Evolutionary conservation across 1,140 invertebrate genomes (phyloP).

Genomic region (Drosophila burlai): DNA sequence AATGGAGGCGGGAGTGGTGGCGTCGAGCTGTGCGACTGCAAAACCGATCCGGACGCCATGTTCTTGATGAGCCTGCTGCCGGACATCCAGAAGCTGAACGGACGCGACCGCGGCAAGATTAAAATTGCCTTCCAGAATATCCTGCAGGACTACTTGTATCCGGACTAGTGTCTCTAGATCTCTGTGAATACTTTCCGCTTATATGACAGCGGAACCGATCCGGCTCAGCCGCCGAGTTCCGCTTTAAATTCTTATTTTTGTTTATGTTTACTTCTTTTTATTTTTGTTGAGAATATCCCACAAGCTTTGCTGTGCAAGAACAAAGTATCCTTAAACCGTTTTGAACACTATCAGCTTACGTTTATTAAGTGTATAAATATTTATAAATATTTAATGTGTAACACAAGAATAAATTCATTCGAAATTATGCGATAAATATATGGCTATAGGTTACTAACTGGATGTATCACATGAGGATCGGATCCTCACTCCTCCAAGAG

Average conservation of each 20-base stretch:
- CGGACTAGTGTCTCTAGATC: conserved; percentile 61
- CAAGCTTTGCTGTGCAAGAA: conserved; percentile 63
- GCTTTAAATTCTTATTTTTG: conserved; percentile 7
- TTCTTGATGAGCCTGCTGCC: conserved; percentile 83
- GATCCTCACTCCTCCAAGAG: conserved; percentile 66
- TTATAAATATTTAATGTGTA: conserved; percentile 75
- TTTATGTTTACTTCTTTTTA: conserved; percentile 1
- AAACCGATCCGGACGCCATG: conserved; percentile 84
- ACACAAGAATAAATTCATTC: conserved; percentile 73
- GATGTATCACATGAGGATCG: conserved; percentile 41
- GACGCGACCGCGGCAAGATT: conserved; percentile 82
- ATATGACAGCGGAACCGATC: conserved; percentile 32
- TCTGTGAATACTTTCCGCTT: conserved; percentile 68
- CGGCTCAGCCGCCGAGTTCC: conserved; percentile 53
- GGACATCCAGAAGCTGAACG: conserved; percentile 81
- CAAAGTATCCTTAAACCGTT: conserved; percentile 58
- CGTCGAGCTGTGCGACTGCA: conserved; percentile 81
- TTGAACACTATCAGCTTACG: conserved; percentile 68
- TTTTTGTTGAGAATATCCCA: conserved; percentile 12
- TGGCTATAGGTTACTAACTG: conserved; percentile 44
- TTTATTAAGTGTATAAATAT: conserved; percentile 74
- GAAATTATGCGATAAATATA: conserved; percentile 61
- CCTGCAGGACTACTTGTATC: conserved; percentile 82
- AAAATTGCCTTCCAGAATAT: conserved; percentile 84
- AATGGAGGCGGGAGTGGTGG: conserved; percentile 11